These are phyloP conservation scores for Acanthochromis polyacanthus DNA, from an alignment of 2,113 vertebrate genomes.

Conservation along the genomic window DNA sequence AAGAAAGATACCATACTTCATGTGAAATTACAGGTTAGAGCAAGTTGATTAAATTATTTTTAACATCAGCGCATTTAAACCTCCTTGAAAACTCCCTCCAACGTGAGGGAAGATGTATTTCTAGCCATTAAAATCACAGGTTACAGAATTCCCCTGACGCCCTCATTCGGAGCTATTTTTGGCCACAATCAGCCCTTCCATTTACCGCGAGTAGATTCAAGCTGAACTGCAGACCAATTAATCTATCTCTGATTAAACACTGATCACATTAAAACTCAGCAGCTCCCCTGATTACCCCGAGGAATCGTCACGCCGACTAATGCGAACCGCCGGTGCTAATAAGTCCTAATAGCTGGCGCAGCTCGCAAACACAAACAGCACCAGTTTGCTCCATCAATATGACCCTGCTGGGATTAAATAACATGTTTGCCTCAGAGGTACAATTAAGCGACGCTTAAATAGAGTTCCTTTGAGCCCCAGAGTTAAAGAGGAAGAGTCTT, in stretches of 20 bases:
- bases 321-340: conserved; percentile 61
- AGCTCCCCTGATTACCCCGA: conserved; percentile 60
- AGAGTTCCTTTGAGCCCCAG: conserved; percentile 74
- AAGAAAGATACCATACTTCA: neutral
- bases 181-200: conserved; percentile 48
- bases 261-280: conserved; percentile 58
- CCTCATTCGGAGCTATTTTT: conserved; percentile 50
- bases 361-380: conserved; percentile 63
- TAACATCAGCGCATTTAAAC: neutral
- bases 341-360: conserved; percentile 67
- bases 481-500: conserved; percentile 69
- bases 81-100: neutral
- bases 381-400: conserved; percentile 66
- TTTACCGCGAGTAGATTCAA: conserved; percentile 8
- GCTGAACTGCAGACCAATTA: conserved; percentile 52
- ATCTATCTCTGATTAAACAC: conserved; percentile 74
- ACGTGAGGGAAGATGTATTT: conserved; percentile 11
- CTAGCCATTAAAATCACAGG: conserved; percentile 45
- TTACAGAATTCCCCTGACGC: conserved; percentile 55
- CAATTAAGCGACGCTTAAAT: conserved; percentile 80
- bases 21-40: conserved; percentile 1
- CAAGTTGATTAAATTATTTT: neutral
- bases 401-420: conserved; percentile 79
- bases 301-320: conserved; percentile 54
- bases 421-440: conserved; percentile 78